Conservation (phyloP, 2,888 invertebrate species). For the Candidula unifasciata region DNA sequence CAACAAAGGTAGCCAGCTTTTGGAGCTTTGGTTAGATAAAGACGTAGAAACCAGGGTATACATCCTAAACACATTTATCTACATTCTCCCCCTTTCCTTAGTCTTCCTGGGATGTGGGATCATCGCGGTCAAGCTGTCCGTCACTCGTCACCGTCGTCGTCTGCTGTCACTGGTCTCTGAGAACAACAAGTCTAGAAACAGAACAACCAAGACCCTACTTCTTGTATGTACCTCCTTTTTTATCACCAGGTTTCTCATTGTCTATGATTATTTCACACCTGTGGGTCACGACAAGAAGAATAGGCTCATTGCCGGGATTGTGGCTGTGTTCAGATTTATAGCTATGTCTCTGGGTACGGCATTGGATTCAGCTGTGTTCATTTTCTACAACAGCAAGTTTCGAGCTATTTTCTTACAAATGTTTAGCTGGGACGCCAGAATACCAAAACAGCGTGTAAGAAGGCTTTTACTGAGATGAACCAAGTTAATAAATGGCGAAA, state of each 20-base stretch:
- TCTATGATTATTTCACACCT: background rate
- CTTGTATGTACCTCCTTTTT: background rate
- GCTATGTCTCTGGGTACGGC: too few relatives aligned
- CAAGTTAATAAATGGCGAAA: too few relatives aligned
- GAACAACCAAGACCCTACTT: background rate
- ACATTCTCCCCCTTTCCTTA: background rate
- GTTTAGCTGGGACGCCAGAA: too few relatives aligned
- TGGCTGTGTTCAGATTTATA: too few relatives aligned
- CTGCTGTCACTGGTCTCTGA: background rate
- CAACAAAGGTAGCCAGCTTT: too few relatives aligned
- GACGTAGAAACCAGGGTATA: too few relatives aligned
- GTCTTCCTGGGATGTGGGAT: background rate
- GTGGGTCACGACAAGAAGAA: background rate
- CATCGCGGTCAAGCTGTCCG: background rate
- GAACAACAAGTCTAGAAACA: background rate
- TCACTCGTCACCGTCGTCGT: background rate
- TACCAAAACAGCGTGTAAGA: too few relatives aligned
- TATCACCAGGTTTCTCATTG: background rate
- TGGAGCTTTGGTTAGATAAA: too few relatives aligned
- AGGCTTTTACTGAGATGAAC: too few relatives aligned
- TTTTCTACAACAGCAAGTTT: too few relatives aligned
- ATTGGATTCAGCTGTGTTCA: too few relatives aligned
- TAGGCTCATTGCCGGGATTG: background rate
- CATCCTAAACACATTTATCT: background rate
- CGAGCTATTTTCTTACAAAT: too few relatives aligned